These are phyloP conservation scores for Plectropomus leopardus DNA, from an alignment of 2,113 vertebrate species.

Conservation along the genomic window DNA sequence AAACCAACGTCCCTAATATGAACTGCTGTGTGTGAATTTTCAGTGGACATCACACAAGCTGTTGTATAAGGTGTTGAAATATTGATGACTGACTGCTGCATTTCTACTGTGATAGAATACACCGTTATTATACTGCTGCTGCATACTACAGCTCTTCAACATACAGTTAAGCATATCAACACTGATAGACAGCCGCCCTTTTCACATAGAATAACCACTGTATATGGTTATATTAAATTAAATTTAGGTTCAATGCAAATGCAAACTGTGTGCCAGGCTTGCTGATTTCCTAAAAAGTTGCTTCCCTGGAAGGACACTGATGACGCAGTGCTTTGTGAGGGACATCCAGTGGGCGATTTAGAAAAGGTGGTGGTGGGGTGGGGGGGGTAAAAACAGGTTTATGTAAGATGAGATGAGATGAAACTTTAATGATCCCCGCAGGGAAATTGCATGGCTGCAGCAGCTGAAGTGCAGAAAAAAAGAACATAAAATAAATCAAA, in stretches of 20 bases:
- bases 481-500: slow-evolving; percentile 51
- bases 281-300: slow-evolving; percentile 6
- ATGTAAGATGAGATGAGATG: slow-evolving; percentile 56
- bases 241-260: background rate
- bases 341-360: slow-evolving; percentile 11
- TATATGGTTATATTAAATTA: background rate
- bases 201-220: background rate
- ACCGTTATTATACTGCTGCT: background rate
- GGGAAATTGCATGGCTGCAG: slow-evolving; percentile 47
- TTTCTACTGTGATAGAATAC: background rate
- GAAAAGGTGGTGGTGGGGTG: background rate
- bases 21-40: too few relatives aligned
- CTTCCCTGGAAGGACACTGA: background rate
- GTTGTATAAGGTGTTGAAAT: too few relatives aligned
- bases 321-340: slow-evolving; percentile 20
- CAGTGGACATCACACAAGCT: too few relatives aligned
- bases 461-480: slow-evolving; percentile 41
- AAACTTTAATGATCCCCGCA: slow-evolving; percentile 64
- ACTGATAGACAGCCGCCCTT: background rate
- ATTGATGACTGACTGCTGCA: background rate
- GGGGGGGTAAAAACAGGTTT: slow-evolving; percentile 45
- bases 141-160: background rate
- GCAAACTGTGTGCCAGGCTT: background rate
- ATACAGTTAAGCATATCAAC: background rate
- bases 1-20: too few relatives aligned